Conservation (phyloP, 2,797 vertebrate species). For the Melanotaenia pygmaea region DNA sequence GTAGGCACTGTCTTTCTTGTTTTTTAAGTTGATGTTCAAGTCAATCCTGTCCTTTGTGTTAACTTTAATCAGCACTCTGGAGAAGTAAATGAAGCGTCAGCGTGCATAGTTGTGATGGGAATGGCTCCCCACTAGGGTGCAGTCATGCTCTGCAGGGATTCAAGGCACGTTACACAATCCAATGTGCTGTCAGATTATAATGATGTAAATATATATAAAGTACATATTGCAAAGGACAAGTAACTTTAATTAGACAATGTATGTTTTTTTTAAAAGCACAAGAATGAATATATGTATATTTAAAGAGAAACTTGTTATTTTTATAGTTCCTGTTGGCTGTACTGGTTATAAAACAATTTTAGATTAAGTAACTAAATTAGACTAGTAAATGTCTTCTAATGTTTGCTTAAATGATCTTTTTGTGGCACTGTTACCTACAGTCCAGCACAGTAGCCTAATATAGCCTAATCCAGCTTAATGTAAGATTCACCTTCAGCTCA, state of each 20-base stretch:
- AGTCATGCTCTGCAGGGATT: slow-evolving; percentile 28
- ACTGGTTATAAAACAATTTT: not conserved
- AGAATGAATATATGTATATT: not conserved
- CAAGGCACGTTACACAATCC: no score
- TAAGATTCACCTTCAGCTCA: not conserved
- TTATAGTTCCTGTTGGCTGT: not conserved
- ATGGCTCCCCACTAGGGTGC: slow-evolving; percentile 54
- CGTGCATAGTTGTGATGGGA: slow-evolving; percentile 17
- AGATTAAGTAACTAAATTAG: not conserved
- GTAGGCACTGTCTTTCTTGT: slow-evolving; percentile 93
- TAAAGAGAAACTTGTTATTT: not conserved
- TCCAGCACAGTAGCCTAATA: no score
- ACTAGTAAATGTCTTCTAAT: no score
- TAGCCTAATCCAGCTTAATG: not conserved
- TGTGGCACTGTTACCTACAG: no score
- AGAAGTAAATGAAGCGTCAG: slow-evolving; percentile 1
- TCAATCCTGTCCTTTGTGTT: slow-evolving; percentile 85
- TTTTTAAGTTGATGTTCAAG: slow-evolving; percentile 84
- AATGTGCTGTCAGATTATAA: not conserved
- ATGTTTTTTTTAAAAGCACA: not conserved
- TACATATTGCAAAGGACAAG: not conserved
- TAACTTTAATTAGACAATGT: no score
- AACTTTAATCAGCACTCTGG: slow-evolving; percentile 84
- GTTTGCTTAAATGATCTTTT: no score
- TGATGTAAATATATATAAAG: not conserved